phyloP scores from a whole-genome alignment of 2,113 vertebrate genomes.

The Muscicapa adusta region DNA sequence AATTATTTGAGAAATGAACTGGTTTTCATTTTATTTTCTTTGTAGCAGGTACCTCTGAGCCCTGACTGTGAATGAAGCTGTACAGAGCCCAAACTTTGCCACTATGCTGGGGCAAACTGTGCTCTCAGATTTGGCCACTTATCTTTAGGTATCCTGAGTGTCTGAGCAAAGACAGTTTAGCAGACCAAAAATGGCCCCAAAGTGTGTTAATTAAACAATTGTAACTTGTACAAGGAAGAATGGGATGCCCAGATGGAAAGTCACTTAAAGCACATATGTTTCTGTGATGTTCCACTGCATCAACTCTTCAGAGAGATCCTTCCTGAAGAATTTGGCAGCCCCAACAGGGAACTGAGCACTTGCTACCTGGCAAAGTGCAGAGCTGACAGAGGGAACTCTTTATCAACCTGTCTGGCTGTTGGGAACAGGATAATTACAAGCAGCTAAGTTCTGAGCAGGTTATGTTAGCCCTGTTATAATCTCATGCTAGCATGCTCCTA shows the following conservation, averaged over 20 bases:
- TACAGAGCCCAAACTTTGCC: not conserved
- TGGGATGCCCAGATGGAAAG: slow-evolving; percentile 7
- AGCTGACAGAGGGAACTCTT: not conserved
- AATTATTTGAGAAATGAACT: not conserved
- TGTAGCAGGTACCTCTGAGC: not conserved
- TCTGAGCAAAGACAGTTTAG: not conserved
- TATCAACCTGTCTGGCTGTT: not conserved
- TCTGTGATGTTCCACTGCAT: not conserved
- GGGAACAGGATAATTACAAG: not conserved
- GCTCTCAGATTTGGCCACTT: not conserved
- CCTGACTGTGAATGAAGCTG: not conserved
- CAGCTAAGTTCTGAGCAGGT: not conserved
- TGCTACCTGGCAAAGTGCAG: not conserved
- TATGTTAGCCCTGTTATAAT: not conserved
- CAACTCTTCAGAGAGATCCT: not conserved
- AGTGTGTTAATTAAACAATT: not conserved
- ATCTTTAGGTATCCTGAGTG: not conserved
- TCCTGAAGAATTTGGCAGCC: slow-evolving; percentile 16
- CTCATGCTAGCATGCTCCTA: not conserved
- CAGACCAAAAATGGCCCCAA: not conserved
- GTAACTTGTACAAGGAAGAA: not conserved
- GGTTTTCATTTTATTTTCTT: not conserved
- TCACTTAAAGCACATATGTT: slow-evolving; percentile 16
- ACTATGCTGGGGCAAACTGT: not conserved
- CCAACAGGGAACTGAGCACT: not conserved